phyloP scores from a whole-genome alignment of 2,797 vertebrate species.

The Podarcis lilfordi region DNA sequence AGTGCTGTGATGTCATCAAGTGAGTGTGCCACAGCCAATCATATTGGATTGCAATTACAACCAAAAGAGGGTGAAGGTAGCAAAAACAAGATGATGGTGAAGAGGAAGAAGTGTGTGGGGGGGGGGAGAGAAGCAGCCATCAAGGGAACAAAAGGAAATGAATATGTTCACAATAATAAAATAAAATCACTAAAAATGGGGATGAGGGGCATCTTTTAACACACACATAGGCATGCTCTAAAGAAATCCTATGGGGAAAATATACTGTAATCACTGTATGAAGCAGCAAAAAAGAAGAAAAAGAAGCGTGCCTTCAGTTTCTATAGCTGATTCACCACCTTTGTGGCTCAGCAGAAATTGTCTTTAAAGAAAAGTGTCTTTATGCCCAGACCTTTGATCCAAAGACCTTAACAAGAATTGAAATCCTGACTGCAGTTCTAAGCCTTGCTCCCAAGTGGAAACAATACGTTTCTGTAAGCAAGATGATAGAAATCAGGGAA shows the following conservation, averaged over 20 bases:
- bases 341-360: constrained; percentile 10
- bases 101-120: too few species aligned
- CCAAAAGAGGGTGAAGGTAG: not conserved
- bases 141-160: not conserved
- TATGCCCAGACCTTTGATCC: constrained; percentile 32
- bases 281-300: not conserved
- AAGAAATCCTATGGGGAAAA: not conserved
- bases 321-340: constrained; percentile 3
- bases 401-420: constrained; percentile 2
- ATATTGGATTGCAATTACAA: not conserved
- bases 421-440: constrained; percentile 29
- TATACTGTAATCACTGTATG: not conserved
- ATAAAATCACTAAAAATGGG: not conserved
- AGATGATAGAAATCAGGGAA: constrained; percentile 11
- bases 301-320: not conserved
- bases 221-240: not conserved
- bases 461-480: constrained; percentile 27
- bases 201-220: not conserved
- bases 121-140: not conserved
- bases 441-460: not conserved
- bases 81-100: not conserved
- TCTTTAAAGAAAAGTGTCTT: constrained; percentile 31
- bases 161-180: not conserved
- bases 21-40: not conserved
- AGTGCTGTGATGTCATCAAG: not conserved